Conservation (phyloP, 2,888 invertebrate genomes). For the Neria commutata region DNA sequence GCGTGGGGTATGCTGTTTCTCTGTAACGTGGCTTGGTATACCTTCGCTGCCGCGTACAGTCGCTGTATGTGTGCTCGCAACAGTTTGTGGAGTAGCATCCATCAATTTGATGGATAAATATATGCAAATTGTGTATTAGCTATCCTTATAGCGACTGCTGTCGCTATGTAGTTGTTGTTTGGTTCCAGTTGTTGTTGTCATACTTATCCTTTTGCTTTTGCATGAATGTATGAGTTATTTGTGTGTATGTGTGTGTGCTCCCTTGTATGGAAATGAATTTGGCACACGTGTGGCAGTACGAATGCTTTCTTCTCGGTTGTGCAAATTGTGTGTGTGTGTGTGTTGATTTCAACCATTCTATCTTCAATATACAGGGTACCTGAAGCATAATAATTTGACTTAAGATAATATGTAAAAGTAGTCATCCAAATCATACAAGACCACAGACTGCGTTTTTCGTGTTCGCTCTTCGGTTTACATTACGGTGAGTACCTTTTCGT, state of each 20-base stretch:
- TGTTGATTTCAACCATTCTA: not conserved
- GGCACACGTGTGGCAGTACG: conserved; percentile 52
- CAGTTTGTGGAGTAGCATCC: conserved; percentile 57
- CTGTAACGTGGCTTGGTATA: no score
- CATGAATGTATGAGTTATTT: conserved; percentile 14
- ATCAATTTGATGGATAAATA: conserved; percentile 63
- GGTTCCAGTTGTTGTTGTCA: conserved; percentile 2
- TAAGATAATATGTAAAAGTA: no score
- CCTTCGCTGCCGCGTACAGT: not conserved
- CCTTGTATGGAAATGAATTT: conserved; percentile 47
- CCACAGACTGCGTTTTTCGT: no score
- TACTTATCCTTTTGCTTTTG: not conserved
- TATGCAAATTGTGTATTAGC: conserved; percentile 62
- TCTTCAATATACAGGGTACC: not conserved
- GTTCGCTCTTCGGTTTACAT: no score
- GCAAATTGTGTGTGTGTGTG: not conserved
- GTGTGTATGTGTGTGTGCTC: conserved; percentile 9
- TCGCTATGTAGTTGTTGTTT: conserved; percentile 11
- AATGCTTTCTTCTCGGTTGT: conserved; percentile 35
- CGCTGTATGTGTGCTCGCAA: conserved; percentile 20
- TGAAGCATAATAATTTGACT: no score
- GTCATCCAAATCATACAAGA: no score
- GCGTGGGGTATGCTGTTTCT: conserved; percentile 25
- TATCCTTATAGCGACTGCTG: conserved; percentile 44
- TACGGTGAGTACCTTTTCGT: no score